These are phyloP conservation scores for Melanocharis versteri DNA, from an alignment of 2,113 vertebrate genomes.

Conservation along the genomic window DNA sequence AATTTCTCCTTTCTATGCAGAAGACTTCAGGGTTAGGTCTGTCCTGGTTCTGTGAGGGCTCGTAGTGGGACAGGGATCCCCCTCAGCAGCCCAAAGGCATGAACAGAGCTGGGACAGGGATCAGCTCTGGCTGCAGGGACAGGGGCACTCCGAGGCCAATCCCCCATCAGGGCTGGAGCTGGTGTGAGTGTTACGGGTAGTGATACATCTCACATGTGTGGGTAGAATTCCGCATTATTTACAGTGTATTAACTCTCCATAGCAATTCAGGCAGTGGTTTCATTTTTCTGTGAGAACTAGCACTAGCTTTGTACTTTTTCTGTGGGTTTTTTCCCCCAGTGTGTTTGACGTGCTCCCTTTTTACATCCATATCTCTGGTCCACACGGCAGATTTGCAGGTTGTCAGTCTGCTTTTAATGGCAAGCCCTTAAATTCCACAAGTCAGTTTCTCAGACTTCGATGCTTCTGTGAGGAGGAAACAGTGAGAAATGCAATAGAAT, in stretches of 20 bases:
- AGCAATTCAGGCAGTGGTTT: neutral
- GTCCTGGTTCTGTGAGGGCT: neutral
- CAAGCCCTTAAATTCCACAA: neutral
- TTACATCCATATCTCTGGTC: rapidly evolving
- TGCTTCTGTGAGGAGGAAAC: neutral
- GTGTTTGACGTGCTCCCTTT: neutral
- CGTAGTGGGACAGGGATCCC: neutral
- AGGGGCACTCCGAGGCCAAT: neutral
- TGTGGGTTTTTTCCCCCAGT: neutral
- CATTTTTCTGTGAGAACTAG: neutral
- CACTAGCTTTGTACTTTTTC: neutral
- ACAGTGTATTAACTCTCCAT: neutral
- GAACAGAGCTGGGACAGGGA: neutral
- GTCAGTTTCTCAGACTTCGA: neutral
- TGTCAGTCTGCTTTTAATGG: neutral
- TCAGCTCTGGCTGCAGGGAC: neutral
- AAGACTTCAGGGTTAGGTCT: neutral
- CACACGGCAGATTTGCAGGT: neutral
- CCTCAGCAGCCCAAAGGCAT: neutral
- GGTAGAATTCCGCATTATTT: neutral
- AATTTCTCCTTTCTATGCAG: neutral
- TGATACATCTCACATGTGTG: neutral
- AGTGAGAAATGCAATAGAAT: neutral
- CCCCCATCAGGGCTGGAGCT: neutral
- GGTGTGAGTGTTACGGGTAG: rapidly evolving